Percentiles rank a stretch among this genome's conserved stretches.
These are phyloP conservation scores for Apis dorsata DNA, from an alignment of 1,140 invertebrate genomes.

Conservation along the genomic window DNA sequence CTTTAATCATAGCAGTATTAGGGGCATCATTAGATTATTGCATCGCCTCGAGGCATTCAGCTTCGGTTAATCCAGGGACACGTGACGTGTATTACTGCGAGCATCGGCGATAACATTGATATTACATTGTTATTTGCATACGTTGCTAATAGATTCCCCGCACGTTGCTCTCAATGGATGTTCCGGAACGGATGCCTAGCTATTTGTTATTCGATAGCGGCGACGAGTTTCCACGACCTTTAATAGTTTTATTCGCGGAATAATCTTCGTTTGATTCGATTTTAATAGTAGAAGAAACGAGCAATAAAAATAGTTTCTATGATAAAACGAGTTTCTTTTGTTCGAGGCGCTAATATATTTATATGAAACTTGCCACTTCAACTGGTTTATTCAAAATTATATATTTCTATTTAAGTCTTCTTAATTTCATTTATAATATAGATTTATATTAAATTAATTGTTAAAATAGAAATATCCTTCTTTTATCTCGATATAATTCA, in stretches of 20 bases:
- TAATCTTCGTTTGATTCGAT: background rate
- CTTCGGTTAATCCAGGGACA: slow-evolving; percentile 38
- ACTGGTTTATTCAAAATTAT: no score
- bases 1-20: slow-evolving; percentile 33
- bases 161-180: slow-evolving; percentile 25
- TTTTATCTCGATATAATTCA: no score
- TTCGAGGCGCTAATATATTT: background rate
- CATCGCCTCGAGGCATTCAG: slow-evolving; percentile 36
- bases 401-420: no score
- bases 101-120: slow-evolving; percentile 44
- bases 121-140: slow-evolving; percentile 49
- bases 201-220: slow-evolving; percentile 4
- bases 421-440: no score
- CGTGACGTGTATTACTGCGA: slow-evolving; percentile 37
- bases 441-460: no score
- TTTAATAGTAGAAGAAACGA: background rate
- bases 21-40: slow-evolving; percentile 46
- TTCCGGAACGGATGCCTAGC: background rate
- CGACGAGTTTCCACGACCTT: background rate
- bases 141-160: slow-evolving; percentile 26
- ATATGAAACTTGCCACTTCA: no score
- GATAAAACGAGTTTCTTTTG: background rate
- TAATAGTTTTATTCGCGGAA: background rate
- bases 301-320: no score
- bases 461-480: no score